phyloP scores from a whole-genome alignment of 2,797 vertebrate species.

The Champsocephalus gunnari region DNA sequence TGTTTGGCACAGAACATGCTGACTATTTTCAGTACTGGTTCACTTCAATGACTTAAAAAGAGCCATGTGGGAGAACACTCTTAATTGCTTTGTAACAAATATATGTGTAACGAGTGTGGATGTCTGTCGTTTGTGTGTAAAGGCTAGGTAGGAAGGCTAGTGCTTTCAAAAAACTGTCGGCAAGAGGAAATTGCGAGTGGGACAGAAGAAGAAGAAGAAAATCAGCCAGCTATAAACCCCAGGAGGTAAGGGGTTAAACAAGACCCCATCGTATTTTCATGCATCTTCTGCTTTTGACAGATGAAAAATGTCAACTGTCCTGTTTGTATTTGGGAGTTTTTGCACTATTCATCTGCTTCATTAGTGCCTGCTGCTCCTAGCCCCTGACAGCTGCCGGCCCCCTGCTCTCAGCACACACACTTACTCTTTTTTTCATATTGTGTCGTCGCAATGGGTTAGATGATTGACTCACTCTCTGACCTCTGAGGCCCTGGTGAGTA shows the following conservation, averaged over 20 bases:
- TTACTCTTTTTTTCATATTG: conserved; percentile 90
- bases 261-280: conserved; percentile 97
- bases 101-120: neutral
- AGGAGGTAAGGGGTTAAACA: conserved; percentile 96
- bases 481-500: conserved; percentile 88
- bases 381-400: conserved; percentile 95
- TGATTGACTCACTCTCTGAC: conserved; percentile 99
- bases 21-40: conserved; percentile 21
- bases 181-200: neutral
- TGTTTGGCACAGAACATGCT: conserved; percentile 12
- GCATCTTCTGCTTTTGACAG: conserved; percentile 99
- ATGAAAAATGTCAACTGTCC: conserved; percentile 99
- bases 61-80: conserved; percentile 13
- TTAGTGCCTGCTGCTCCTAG: conserved; percentile 99
- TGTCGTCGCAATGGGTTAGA: conserved; percentile 93
- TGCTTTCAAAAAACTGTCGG: conserved; percentile 33
- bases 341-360: conserved; percentile 99
- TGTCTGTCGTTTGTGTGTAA: neutral
- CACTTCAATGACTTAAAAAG: conserved; percentile 21
- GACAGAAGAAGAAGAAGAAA: conserved; percentile 28
- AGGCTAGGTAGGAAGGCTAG: neutral
- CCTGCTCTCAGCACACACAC: conserved; percentile 76
- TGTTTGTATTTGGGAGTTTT: conserved; percentile 99
- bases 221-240: conserved; percentile 77
- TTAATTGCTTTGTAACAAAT: conserved; percentile 30